Conservation (phyloP, 1,140 invertebrate genomes). For the Bombyx mandarina region DNA sequence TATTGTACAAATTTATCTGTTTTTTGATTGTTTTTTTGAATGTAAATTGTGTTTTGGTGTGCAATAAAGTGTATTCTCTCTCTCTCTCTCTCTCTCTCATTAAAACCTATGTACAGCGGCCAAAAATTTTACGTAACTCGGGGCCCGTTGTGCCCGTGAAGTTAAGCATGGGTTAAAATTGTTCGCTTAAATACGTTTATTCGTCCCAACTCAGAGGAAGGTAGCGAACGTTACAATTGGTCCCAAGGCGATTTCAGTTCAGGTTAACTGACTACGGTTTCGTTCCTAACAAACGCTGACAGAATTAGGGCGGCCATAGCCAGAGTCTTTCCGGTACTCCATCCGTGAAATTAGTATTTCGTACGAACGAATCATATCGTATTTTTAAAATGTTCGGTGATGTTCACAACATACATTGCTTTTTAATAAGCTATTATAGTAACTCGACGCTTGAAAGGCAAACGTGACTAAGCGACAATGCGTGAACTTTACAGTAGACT, state of each 20-base stretch:
- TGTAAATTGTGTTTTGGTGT: too few species aligned
- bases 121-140: slow-evolving; percentile 22
- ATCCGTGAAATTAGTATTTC: slow-evolving; percentile 2
- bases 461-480: too few species aligned
- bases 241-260: slow-evolving; percentile 40
- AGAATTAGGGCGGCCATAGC: slow-evolving; percentile 28
- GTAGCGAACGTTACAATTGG: slow-evolving; percentile 42
- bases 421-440: too few species aligned
- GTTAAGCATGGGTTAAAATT: slow-evolving; percentile 50
- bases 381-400: too few species aligned
- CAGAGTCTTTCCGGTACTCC: background rate
- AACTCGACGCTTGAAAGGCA: too few species aligned
- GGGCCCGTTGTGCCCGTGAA: slow-evolving; percentile 21
- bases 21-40: too few species aligned
- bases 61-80: too few species aligned
- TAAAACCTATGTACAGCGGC: slow-evolving; percentile 17
- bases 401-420: too few species aligned
- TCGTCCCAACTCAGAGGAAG: slow-evolving; percentile 26
- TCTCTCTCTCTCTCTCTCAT: too few species aligned
- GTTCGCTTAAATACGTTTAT: slow-evolving; percentile 55
- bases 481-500: too few species aligned
- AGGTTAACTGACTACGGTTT: slow-evolving; percentile 26
- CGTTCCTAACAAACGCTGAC: slow-evolving; percentile 12
- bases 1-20: too few species aligned
- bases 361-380: background rate